Evolutionary conservation across 2,888 invertebrate species (phyloP).

Genomic region (Perithous albicinctus): DNA sequence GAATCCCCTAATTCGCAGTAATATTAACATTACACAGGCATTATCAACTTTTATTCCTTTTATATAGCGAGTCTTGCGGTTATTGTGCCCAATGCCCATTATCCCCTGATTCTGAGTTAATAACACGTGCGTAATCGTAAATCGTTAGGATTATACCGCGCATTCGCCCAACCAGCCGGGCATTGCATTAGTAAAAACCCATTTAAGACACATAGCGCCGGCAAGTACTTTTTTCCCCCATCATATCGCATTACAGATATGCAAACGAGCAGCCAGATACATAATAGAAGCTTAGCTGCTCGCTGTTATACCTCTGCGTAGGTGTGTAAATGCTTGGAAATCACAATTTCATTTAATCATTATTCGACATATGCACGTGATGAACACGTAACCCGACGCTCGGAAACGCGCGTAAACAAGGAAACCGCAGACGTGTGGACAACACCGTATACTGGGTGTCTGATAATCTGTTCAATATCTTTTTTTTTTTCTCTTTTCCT

Average conservation of each 20-base stretch:
- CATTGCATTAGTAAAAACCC: constrained; percentile 16
- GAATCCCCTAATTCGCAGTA: background rate
- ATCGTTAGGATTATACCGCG: constrained; percentile 38
- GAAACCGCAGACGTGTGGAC: constrained; percentile 18
- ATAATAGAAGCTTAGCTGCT: background rate
- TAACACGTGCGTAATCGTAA: constrained; percentile 60
- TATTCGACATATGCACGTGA: constrained; percentile 49
- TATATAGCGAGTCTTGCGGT: constrained; percentile 39
- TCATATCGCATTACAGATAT: constrained; percentile 45
- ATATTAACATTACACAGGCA: constrained; percentile 13
- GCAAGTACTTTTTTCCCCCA: background rate
- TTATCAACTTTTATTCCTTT: constrained; percentile 51
- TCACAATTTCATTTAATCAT: constrained; percentile 56
- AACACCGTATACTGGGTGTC: background rate
- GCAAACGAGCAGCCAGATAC: constrained; percentile 45
- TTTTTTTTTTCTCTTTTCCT: background rate
- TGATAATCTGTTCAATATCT: background rate
- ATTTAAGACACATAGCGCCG: background rate
- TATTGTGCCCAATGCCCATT: constrained; percentile 61
- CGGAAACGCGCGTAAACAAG: constrained; percentile 13
- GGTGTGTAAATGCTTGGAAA: constrained; percentile 22
- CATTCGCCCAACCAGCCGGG: constrained; percentile 3
- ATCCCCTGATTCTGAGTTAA: constrained; percentile 58
- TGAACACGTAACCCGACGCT: constrained; percentile 47
- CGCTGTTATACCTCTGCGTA: background rate